Evolutionary conservation across 2,797 vertebrate species (phyloP).

Genomic region (Darevskia nairensis): DNA sequence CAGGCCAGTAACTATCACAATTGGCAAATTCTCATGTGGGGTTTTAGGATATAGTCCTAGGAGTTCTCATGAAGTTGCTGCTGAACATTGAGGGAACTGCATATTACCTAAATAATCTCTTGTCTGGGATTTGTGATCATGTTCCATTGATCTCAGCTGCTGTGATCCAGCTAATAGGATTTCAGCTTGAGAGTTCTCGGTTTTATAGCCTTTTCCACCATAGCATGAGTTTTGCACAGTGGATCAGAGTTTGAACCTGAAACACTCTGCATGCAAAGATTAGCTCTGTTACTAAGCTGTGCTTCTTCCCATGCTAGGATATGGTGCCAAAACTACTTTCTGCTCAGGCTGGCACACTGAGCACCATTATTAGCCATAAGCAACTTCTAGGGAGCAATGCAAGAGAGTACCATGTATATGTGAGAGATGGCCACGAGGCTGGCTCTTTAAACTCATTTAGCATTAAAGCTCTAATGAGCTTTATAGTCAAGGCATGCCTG

Average conservation of each 20-base stretch:
- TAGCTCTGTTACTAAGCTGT: background rate
- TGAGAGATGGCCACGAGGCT: background rate
- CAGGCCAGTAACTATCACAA: background rate
- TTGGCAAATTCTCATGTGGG: too few relatives aligned
- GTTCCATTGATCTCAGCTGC: background rate
- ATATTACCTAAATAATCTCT: background rate
- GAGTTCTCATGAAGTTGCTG: background rate
- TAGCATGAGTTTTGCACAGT: background rate
- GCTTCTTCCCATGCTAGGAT: background rate
- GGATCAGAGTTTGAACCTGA: background rate
- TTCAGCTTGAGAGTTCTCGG: background rate
- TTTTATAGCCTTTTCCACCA: background rate
- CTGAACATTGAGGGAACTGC: background rate
- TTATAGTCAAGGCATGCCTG: background rate
- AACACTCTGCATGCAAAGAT: background rate
- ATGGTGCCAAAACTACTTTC: background rate
- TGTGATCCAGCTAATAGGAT: background rate
- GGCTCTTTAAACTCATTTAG: background rate
- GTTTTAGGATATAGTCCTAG: background rate
- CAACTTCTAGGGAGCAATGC: background rate
- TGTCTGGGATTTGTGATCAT: background rate
- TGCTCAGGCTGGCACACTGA: background rate
- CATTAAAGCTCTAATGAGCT: background rate
- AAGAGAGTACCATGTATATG: too few relatives aligned
- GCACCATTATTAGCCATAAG: background rate